Conservation (phyloP, 1,140 invertebrate species). For the Drosophila yakuba region DNA sequence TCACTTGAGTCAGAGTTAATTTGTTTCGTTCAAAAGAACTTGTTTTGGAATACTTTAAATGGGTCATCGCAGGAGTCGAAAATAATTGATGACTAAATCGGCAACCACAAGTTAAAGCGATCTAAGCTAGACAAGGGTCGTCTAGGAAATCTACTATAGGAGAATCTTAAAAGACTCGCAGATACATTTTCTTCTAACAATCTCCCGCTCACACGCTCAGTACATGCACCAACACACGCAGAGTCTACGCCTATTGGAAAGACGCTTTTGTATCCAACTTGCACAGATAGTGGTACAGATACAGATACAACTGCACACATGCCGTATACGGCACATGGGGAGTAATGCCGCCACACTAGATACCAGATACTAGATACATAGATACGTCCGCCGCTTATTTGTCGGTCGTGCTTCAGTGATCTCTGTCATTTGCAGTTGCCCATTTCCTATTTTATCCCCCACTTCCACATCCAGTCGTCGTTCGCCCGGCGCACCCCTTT, state of each 20-base stretch:
- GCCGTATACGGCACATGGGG: constrained; percentile 28
- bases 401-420: constrained; percentile 80
- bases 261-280: constrained; percentile 34
- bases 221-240: constrained; percentile 3
- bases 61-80: neutral
- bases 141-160: neutral
- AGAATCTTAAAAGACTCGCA: constrained; percentile 1
- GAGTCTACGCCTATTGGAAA: constrained; percentile 28
- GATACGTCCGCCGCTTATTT: constrained; percentile 68
- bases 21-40: too few relatives aligned
- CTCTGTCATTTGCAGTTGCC: constrained; percentile 80
- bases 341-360: constrained; percentile 55
- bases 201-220: constrained; percentile 11
- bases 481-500: constrained; percentile 42
- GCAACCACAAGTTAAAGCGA: neutral
- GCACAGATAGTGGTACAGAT: constrained; percentile 15
- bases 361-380: constrained; percentile 60
- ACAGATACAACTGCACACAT: constrained; percentile 15
- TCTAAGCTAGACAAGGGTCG: neutral
- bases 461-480: constrained; percentile 41
- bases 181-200: constrained; percentile 24
- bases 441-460: constrained; percentile 79
- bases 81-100: neutral
- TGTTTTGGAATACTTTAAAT: too few relatives aligned
- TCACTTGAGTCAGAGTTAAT: too few relatives aligned